Conservation (phyloP, 1,140 invertebrate species). For the Tachypleus tridentatus region DNA sequence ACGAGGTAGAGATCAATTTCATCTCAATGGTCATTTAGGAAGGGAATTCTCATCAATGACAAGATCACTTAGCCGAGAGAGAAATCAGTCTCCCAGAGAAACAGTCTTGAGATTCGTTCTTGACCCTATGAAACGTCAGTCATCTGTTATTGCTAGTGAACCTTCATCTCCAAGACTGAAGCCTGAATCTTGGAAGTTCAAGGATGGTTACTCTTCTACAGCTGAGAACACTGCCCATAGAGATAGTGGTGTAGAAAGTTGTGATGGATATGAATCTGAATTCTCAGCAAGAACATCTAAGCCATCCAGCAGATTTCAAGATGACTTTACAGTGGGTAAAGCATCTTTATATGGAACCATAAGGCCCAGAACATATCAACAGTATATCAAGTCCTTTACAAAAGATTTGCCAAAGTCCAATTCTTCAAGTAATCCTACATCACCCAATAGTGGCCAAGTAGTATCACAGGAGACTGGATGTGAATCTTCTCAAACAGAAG, state of each 20-base stretch:
- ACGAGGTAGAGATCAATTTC: not conserved
- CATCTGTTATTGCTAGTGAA: conserved; percentile 4
- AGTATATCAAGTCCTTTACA: conserved; percentile 12
- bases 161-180: conserved; percentile 2
- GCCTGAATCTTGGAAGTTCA: conserved; percentile 11
- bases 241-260: conserved; percentile 19
- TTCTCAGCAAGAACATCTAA: conserved; percentile 7
- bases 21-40: conserved; percentile 3
- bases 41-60: conserved; percentile 7
- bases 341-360: not conserved
- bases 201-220: conserved; percentile 1
- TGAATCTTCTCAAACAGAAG: not conserved
- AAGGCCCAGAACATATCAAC: not conserved
- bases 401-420: conserved; percentile 11
- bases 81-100: conserved; percentile 15
- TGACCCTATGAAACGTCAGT: conserved; percentile 9
- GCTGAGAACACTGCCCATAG: not conserved
- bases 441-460: conserved; percentile 3
- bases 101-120: conserved; percentile 17
- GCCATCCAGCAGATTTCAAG: conserved; percentile 2
- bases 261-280: conserved; percentile 17
- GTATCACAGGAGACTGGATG: not conserved
- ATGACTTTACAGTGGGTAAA: not conserved
- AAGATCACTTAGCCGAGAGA: conserved; percentile 16
- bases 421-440: conserved; percentile 7